A percentile compares a stretch with the other conserved stretches of the same genome.
Conservation (phyloP, 2,888 invertebrate species). For the Drosophila subsilvestris region DNA sequence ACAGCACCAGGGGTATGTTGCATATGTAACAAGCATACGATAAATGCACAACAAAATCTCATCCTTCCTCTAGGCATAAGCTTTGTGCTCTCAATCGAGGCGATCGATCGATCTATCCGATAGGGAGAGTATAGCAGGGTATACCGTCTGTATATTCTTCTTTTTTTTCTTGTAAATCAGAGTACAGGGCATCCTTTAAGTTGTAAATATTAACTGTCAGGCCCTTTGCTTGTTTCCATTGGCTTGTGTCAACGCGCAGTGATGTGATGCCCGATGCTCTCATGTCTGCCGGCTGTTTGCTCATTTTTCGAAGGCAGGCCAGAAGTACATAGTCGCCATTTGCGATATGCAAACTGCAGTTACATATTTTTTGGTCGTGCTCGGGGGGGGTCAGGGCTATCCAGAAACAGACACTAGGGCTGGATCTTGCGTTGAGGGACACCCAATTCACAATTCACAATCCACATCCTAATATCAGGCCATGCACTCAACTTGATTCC, state of each 20-base stretch:
- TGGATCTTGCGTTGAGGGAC: too few species aligned
- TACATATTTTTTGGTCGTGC: neutral
- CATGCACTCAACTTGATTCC: slow-evolving; percentile 44
- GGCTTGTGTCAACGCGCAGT: slow-evolving; percentile 26
- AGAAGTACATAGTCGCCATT: slow-evolving; percentile 23
- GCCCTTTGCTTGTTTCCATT: slow-evolving; percentile 15
- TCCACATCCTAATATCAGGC: neutral
- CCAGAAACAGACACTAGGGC: neutral
- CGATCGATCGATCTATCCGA: too few species aligned
- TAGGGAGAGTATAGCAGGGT: too few species aligned
- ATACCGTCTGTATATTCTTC: too few species aligned
- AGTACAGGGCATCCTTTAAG: neutral
- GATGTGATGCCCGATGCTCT: neutral
- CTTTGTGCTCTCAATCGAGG: too few species aligned
- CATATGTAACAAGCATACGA: too few species aligned
- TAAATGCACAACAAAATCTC: too few species aligned
- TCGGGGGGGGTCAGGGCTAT: neutral
- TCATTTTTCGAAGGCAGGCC: slow-evolving; percentile 15
- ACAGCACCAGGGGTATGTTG: neutral
- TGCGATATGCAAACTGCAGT: slow-evolving; percentile 29
- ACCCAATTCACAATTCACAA: neutral
- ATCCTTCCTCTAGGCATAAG: too few species aligned
- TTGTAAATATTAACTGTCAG: too few species aligned
- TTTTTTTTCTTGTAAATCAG: neutral
- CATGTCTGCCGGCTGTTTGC: slow-evolving; percentile 19